These are phyloP conservation scores for Caradrina clavipalpis DNA, from an alignment of 2,888 invertebrate species.

Conservation along the genomic window DNA sequence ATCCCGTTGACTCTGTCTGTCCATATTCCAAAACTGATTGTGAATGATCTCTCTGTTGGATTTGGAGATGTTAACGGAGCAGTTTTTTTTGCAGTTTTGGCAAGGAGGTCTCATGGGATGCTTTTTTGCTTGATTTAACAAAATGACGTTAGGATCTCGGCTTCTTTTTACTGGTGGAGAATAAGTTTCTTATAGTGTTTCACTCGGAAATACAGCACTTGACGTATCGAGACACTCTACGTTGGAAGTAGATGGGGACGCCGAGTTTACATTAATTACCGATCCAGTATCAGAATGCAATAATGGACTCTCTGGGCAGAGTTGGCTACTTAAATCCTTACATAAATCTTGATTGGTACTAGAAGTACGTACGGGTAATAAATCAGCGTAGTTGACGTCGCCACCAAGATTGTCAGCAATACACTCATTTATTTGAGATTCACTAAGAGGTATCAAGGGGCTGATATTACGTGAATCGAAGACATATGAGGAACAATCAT, in stretches of 20 bases:
- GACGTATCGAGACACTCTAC: background rate
- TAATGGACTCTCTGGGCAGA: background rate
- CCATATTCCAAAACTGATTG: slow-evolving; percentile 4
- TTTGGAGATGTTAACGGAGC: slow-evolving; percentile 4
- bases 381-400: slow-evolving; percentile 6
- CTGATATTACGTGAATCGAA: slow-evolving; percentile 14
- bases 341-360: slow-evolving; percentile 4
- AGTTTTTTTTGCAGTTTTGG: slow-evolving; percentile 10
- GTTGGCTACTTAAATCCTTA: background rate
- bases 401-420: slow-evolving; percentile 14
- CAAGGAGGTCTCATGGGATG: slow-evolving; percentile 9
- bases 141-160: slow-evolving; percentile 3
- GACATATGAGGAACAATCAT: slow-evolving; percentile 5
- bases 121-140: slow-evolving; percentile 2
- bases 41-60: slow-evolving; percentile 7
- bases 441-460: slow-evolving; percentile 12
- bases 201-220: background rate
- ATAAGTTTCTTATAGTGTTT: slow-evolving; percentile 7
- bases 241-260: background rate
- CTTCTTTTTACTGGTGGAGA: slow-evolving; percentile 15
- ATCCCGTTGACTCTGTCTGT: slow-evolving; percentile 4
- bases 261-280: background rate
- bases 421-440: slow-evolving; percentile 19
- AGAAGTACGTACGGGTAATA: slow-evolving; percentile 4
- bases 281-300: slow-evolving; percentile 6